Base-by-base conservation (phyloP, 2,888 invertebrate species). In the Orchesella flavescens region DNA sequence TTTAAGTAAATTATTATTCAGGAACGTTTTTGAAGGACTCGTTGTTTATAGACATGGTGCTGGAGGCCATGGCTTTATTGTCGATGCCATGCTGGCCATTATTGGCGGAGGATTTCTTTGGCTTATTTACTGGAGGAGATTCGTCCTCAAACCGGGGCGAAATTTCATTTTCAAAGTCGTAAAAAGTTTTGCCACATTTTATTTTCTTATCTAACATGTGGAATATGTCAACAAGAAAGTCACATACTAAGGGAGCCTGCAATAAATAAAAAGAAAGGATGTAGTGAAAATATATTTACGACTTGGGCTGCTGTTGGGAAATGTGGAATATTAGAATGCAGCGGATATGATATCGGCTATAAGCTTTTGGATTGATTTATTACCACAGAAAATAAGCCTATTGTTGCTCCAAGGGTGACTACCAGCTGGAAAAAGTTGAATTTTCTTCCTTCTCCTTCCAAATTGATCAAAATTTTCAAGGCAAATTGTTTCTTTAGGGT, bases 161-260 rank as follows among this genome's bases (percentile, higher is more conserved):
- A 46, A 74, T 55, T 55, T 71, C 49, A 63, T 81, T 68, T 55
- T 72, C 74, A 55, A 81, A 81, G 10, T 66, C 23, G 12, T 55
- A 24, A 7, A 81, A 74, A 9, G 17, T 9, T 0, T 49, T 46
- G 21, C 81, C 81, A 69, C 74, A 74, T 23, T 21, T 19, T 13
- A 19, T 21, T 19, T 66, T 23, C 34, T 81, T 69, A 19, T 68
- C 68, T 17, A 81, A n/a, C 46, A 53, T 68, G 69, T 74, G 59
- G 43, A 81, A 81, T 23, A 81, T 49, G 46, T 81, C 82, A n/a
- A 82, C 53, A 1, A 82, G 61, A 55, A 75, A 82, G 59, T 82
- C 82, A 21, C 82, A 82, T 1, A 66, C 74, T 0, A 74, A 49
- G 10, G 81, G 81, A 49, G 74, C 81, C 81, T 81, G 65, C 4